Base-by-base conservation (phyloP, 2,113 vertebrate species). In the Sorex fumeus region DNA sequence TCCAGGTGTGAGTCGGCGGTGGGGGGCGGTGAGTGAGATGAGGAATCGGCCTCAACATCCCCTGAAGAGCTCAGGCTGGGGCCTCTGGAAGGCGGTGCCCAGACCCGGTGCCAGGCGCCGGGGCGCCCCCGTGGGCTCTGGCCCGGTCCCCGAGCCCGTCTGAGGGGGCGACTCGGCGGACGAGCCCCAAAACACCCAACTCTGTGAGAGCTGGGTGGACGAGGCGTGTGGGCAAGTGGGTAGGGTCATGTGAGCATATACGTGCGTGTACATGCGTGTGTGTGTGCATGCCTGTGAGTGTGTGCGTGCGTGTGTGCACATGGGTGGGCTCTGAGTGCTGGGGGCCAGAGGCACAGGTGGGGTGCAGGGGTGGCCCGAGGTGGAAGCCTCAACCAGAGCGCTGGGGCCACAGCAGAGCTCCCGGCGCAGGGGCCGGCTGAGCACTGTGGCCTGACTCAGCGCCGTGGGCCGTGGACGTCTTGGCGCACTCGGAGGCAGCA, bases 41-140 rank as follows among this genome's bases (percentile, higher is more conserved):
- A 84, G 82, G 91, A 91, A 95, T 78, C 95, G 94, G 84, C 77
- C 95, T 96, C 92, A 96, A 93, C 95, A 95, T 32, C 64, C 90
- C 70, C 27, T 94, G 87, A 94, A 95, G 94, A 88, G 92, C 90
- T 71, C 2, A 1, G 77, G 85, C 90, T 83, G 88, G 85, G 78
- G 60, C 23, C 30, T 34, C 84, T 84, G 15, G 30, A 81, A 71
- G 91, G 5, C 0, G 19, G 78, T 5, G 87, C 88, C 92, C 87
- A 84, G 82, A 72, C 94, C 82, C 21, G 40, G 40, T 27, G 87
- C 77, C 72, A 93, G 71, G n/a, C n/a, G n/a, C n/a, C n/a, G n/a
- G n/a, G n/a, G n/a, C n/a, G n/a, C n/a, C 6, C 11, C 74, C 9
- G 6, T 88, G 71, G 40, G 34, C 75, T 16, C 19, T 32, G 75